These are phyloP conservation scores for Smutsia gigantea DNA, from an alignment of 2,797 vertebrate genomes.

Conservation along the genomic window DNA sequence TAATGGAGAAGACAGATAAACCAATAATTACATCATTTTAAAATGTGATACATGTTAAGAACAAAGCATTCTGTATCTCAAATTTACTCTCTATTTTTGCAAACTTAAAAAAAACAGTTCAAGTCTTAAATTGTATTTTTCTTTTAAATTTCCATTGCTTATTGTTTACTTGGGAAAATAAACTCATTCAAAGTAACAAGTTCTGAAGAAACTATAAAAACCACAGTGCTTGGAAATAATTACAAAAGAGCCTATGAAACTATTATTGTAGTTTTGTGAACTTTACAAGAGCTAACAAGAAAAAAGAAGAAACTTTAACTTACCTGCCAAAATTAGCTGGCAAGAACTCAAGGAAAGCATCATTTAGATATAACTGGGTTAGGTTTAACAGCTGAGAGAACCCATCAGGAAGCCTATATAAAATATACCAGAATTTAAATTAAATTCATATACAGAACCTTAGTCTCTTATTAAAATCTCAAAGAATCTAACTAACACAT, in stretches of 20 bases:
- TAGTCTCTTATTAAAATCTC: conserved; percentile 8
- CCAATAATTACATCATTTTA: conserved; percentile 14
- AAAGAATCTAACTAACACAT: background rate
- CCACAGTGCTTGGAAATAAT: conserved; percentile 43
- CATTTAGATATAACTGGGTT: conserved; percentile 98
- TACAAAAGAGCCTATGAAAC: conserved; percentile 62
- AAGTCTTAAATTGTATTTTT: background rate
- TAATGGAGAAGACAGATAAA: background rate
- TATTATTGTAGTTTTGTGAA: conserved; percentile 31
- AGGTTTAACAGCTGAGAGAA: conserved; percentile 98
- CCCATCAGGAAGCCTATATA: conserved; percentile 96
- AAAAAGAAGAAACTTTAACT: conserved; percentile 74
- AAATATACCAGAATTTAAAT: conserved; percentile 72
- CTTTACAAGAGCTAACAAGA: conserved; percentile 43
- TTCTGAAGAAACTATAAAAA: conserved; percentile 48
- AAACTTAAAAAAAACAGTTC: background rate
- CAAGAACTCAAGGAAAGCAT: conserved; percentile 98
- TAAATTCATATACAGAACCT: conserved; percentile 60
- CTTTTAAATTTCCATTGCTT: conserved; percentile 24
- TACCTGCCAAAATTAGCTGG: conserved; percentile 98
- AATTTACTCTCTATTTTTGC: background rate
- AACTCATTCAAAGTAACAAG: conserved; percentile 33
- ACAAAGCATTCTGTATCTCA: background rate
- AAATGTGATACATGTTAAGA: conserved; percentile 1
- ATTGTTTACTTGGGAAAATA: conserved; percentile 46